phyloP scores from a whole-genome alignment of 1,140 invertebrate species.

The Ceratina australensis region DNA sequence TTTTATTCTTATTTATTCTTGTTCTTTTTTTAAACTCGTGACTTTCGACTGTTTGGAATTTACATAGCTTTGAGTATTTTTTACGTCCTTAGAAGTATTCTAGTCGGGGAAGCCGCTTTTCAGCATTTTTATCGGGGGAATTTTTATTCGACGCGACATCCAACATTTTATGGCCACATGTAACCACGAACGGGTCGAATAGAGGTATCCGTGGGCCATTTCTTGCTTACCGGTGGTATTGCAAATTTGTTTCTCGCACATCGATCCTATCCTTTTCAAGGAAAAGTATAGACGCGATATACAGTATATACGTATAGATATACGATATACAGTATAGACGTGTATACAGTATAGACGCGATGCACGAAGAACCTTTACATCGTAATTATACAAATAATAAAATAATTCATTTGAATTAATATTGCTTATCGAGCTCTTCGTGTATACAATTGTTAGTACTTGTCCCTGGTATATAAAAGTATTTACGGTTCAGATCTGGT shows the following conservation, averaged over 20 bases:
- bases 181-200: constrained; percentile 1
- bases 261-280: neutral
- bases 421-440: no score
- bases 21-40: neutral
- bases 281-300: no score
- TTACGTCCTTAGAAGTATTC: neutral
- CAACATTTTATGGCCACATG: neutral
- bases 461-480: neutral
- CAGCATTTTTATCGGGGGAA: constrained; percentile 6
- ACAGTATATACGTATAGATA: no score
- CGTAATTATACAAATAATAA: no score
- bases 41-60: constrained; percentile 9
- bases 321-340: no score
- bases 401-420: no score
- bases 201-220: neutral
- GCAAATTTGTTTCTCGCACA: constrained; percentile 13
- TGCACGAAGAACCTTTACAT: no score
- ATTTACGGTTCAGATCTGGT: neutral
- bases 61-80: constrained; percentile 11
- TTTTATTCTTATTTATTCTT: no score
- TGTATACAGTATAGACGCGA: no score
- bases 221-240: neutral
- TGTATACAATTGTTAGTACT: no score
- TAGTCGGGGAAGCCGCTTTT: neutral
- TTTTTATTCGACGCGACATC: constrained; percentile 7